A percentile compares a stretch with the other conserved stretches of the same genome.
These are phyloP conservation scores for Autographa gamma DNA, from an alignment of 2,888 invertebrate species.

Conservation along the genomic window DNA sequence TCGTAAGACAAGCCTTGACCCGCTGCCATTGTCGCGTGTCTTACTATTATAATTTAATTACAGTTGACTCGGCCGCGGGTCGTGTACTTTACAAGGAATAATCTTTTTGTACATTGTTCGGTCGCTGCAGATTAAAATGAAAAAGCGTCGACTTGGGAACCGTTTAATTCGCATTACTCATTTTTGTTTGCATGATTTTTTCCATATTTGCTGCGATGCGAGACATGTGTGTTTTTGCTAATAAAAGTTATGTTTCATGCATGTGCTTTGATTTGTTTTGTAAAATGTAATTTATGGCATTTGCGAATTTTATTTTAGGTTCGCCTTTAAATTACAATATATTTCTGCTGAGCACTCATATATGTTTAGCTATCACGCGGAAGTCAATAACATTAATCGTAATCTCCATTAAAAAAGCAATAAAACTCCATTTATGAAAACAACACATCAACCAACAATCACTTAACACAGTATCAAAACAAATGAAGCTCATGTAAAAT, in stretches of 20 bases:
- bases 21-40: conserved; percentile 29
- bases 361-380: neutral
- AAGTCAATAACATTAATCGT: neutral
- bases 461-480: conserved; percentile 10
- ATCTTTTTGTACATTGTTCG: conserved; percentile 54
- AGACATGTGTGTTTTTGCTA: neutral
- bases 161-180: conserved; percentile 51
- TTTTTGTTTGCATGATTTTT: conserved; percentile 39
- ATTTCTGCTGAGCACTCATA: neutral
- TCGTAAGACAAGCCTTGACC: conserved; percentile 37
- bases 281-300: neutral
- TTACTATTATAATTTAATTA: conserved; percentile 49
- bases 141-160: conserved; percentile 47
- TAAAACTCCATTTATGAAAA: conserved; percentile 17
- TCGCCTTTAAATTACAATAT: neutral
- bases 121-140: conserved; percentile 51
- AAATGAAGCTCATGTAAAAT: conserved; percentile 33
- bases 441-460: neutral
- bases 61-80: conserved; percentile 17
- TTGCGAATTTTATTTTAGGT: neutral
- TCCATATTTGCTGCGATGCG: conserved; percentile 5
- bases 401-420: neutral
- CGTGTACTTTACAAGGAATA: conserved; percentile 52
- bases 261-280: neutral
- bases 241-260: neutral